A percentile compares a stretch with the other conserved stretches of the same genome.
These are phyloP conservation scores for Phaethon lepturus DNA, from an alignment of 2,113 vertebrate species.

Conservation along the genomic window DNA sequence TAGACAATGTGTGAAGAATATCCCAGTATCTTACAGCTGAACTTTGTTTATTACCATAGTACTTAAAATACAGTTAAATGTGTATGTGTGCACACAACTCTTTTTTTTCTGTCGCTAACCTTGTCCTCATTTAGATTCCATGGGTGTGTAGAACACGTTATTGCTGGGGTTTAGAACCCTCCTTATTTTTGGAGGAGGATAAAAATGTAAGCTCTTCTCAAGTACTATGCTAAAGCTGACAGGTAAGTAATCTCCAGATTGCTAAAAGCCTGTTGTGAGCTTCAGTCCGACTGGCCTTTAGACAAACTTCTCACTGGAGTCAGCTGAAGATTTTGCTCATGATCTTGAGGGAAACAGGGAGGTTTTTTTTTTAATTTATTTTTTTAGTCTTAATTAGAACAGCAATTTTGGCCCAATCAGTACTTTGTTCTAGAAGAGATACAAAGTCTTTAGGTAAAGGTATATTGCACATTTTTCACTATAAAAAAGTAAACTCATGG, in stretches of 20 bases:
- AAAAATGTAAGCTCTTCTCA: not conserved
- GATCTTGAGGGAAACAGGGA: not conserved
- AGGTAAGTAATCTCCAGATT: not conserved
- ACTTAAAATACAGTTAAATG: slow-evolving; percentile 56
- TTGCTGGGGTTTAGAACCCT: not conserved
- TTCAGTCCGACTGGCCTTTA: not conserved
- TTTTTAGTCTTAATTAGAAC: not conserved
- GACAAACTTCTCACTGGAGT: not conserved
- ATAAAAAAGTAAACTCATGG: not conserved
- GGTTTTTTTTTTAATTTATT: too few relatives aligned
- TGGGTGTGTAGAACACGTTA: not conserved
- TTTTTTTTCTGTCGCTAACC: not conserved
- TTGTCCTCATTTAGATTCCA: slow-evolving; percentile 23
- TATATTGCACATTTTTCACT: not conserved
- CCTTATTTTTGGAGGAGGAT: slow-evolving; percentile 36
- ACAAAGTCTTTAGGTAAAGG: not conserved
- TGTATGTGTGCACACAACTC: fast-evolving
- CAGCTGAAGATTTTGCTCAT: not conserved
- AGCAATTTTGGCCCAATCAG: not conserved
- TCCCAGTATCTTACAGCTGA: not conserved
- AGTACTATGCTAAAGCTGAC: not conserved
- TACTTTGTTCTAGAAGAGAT: not conserved
- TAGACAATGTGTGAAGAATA: slow-evolving; percentile 32
- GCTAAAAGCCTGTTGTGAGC: not conserved
- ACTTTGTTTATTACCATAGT: slow-evolving; percentile 31